A percentile compares a stretch with the other conserved stretches of the same genome.
Evolutionary conservation across 2,888 invertebrate species (phyloP).

Genomic region (Leptinotarsa juncta): DNA sequence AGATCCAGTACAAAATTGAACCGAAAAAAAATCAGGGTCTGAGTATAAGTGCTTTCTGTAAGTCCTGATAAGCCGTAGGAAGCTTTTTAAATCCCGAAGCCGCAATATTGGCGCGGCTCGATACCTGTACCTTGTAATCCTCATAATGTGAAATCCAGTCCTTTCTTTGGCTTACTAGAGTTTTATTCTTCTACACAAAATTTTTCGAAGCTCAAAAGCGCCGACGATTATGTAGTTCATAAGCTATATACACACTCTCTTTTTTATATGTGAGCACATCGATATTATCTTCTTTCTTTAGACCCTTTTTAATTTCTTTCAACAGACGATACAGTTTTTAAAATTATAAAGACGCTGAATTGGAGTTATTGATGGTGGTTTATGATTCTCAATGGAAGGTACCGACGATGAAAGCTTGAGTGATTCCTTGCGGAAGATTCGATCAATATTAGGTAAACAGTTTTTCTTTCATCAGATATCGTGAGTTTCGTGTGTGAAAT

Average conservation of each 20-base stretch:
- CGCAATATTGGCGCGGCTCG: constrained; percentile 60
- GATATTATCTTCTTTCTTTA: constrained; percentile 33
- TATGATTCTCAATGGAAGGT: constrained; percentile 37
- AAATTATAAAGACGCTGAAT: constrained; percentile 36
- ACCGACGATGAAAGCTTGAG: constrained; percentile 13
- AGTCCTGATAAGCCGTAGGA: constrained; percentile 64
- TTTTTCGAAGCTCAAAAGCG: constrained; percentile 61
- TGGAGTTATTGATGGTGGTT: constrained; percentile 44
- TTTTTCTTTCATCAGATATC: neutral
- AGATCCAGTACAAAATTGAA: constrained; percentile 24
- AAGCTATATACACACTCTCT: constrained; percentile 51
- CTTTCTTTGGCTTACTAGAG: constrained; percentile 61
- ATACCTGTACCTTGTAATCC: constrained; percentile 64
- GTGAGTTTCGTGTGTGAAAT: neutral
- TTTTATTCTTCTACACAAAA: constrained; percentile 62
- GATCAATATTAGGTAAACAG: constrained; percentile 17
- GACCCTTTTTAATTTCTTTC: constrained; percentile 36
- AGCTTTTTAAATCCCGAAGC: constrained; percentile 63
- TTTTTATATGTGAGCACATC: constrained; percentile 38
- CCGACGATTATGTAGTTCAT: constrained; percentile 62
- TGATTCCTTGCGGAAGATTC: constrained; percentile 19
- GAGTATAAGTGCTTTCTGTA: constrained; percentile 60
- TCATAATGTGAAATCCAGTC: constrained; percentile 65
- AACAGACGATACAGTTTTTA: constrained; percentile 34
- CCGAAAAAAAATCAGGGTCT: constrained; percentile 54